These are phyloP conservation scores for Melolontha melolontha DNA, from an alignment of 2,888 invertebrate genomes.

Conservation along the genomic window DNA sequence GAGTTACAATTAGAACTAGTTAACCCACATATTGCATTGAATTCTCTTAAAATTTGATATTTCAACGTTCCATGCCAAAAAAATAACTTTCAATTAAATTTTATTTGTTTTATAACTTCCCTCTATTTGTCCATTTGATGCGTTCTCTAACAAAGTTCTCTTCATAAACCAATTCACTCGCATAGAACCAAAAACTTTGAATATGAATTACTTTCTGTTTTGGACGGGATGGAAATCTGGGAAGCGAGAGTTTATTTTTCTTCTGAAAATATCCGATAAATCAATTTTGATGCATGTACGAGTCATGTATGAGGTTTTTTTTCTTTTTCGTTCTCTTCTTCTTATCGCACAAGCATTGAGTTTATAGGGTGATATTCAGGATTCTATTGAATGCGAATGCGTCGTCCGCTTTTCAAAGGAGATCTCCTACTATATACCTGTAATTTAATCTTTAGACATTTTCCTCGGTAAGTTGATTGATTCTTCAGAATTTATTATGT, in stretches of 20 bases:
- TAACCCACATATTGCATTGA: too few species aligned
- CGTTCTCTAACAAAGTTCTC: too few species aligned
- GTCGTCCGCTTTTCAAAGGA: conserved; percentile 47
- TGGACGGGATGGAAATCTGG: not conserved
- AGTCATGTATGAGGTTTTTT: conserved; percentile 42
- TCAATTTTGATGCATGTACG: conserved; percentile 40
- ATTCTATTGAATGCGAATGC: conserved; percentile 49
- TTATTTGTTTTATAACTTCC: too few species aligned
- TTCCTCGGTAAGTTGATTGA: conserved; percentile 43
- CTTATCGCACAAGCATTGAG: conserved; percentile 44
- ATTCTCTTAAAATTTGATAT: too few species aligned
- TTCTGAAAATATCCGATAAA: conserved; percentile 41
- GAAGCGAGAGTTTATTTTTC: conserved; percentile 28
- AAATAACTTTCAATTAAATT: too few species aligned
- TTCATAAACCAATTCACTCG: not conserved
- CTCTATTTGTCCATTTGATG: too few species aligned
- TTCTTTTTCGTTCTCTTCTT: conserved; percentile 31
- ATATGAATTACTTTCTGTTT: not conserved
- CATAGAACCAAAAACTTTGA: not conserved
- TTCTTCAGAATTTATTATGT: conserved; percentile 42
- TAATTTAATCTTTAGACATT: conserved; percentile 49
- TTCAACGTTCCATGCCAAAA: too few species aligned
- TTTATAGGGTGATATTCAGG: conserved; percentile 52
- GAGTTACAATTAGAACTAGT: too few species aligned
- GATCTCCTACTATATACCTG: conserved; percentile 47